A percentile compares a stretch with the other conserved stretches of the same genome.
Conservation (phyloP, 53 echinoderm and acorn worm species). For the Mesocentrotus franciscanus region DNA sequence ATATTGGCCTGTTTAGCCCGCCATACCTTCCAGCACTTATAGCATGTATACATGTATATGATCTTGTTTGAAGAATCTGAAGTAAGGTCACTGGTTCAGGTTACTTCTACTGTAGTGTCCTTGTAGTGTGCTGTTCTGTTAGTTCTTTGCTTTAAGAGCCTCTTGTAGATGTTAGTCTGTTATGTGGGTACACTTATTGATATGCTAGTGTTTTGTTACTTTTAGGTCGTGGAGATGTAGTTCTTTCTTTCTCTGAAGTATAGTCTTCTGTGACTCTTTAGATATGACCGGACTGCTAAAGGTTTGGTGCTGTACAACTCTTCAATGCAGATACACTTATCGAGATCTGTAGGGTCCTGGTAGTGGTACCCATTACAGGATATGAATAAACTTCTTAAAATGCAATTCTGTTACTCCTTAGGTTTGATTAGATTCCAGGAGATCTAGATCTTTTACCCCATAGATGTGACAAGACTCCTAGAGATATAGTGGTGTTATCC, state of each 20-base stretch:
- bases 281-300: not conserved
- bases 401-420: too few relatives aligned
- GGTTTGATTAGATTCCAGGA: not conserved
- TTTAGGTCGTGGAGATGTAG: too few relatives aligned
- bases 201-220: too few relatives aligned
- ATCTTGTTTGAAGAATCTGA: not conserved
- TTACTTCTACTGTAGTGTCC: not conserved
- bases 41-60: not conserved
- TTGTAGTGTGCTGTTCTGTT: not conserved
- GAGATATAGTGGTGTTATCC: not conserved
- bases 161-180: too few relatives aligned
- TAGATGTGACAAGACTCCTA: not conserved
- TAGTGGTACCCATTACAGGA: too few relatives aligned
- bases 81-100: constrained; percentile 11
- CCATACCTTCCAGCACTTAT: not conserved
- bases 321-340: too few relatives aligned
- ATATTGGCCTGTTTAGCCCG: too few relatives aligned
- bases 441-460: not conserved
- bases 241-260: too few relatives aligned
- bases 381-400: too few relatives aligned
- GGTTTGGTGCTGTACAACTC: too few relatives aligned
- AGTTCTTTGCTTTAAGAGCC: not conserved
- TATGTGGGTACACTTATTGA: too few relatives aligned
- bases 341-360: too few relatives aligned
- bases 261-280: not conserved